These are phyloP conservation scores for Ophion costatus DNA, from an alignment of 2,888 invertebrate species.

Conservation along the genomic window DNA sequence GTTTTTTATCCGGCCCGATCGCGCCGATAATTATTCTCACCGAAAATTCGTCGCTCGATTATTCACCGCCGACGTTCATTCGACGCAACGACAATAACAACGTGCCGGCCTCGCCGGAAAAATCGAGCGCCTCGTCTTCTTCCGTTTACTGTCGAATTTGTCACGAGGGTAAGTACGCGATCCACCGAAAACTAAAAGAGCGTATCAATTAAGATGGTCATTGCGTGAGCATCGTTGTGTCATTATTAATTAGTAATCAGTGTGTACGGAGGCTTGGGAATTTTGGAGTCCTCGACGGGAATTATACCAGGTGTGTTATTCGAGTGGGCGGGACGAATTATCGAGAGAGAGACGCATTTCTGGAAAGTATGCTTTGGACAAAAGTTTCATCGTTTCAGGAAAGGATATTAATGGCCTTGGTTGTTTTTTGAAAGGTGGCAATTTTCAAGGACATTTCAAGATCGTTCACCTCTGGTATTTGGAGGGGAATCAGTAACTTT, in stretches of 20 bases:
- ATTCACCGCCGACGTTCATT: conserved; percentile 27
- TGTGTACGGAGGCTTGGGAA: neutral
- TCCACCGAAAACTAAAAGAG: neutral
- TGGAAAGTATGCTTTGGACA: too few species aligned
- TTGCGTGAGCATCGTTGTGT: neutral
- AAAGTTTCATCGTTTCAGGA: too few species aligned
- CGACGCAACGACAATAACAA: conserved; percentile 34
- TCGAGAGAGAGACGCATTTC: too few species aligned
- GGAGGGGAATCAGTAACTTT: too few species aligned
- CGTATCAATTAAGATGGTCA: neutral
- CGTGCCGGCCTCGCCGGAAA: conserved; percentile 61
- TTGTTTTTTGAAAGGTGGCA: too few species aligned
- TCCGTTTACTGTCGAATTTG: conserved; percentile 83
- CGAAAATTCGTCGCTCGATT: conserved; percentile 46
- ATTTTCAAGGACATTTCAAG: too few species aligned
- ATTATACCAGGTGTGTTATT: neutral
- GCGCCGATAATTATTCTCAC: conserved; percentile 36
- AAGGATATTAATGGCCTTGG: too few species aligned
- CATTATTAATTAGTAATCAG: neutral
- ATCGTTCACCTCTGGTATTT: too few species aligned
- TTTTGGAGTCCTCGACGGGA: neutral
- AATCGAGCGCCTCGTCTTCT: conserved; percentile 62
- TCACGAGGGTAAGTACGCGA: conserved; percentile 82
- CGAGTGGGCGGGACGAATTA: too few species aligned
- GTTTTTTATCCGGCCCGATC: conserved; percentile 36